Conservation (phyloP, 2,888 invertebrate genomes). For the Dicycla oo region DNA sequence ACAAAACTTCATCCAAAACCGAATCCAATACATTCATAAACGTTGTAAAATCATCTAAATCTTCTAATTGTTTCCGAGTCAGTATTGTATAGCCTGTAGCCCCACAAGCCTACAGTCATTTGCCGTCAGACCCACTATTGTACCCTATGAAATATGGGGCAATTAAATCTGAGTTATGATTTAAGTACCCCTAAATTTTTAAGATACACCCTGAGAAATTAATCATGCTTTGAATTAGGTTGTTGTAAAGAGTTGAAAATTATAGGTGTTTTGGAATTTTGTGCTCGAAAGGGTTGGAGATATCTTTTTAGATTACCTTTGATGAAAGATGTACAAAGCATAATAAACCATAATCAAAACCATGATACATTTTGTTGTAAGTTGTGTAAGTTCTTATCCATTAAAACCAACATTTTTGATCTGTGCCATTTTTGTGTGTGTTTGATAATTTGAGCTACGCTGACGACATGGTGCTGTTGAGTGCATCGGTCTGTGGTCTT, state of each 20-base stretch:
- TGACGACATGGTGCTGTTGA: too few relatives aligned
- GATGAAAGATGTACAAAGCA: too few relatives aligned
- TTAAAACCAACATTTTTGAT: too few relatives aligned
- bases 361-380: too few relatives aligned
- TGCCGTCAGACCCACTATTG: conserved; percentile 68
- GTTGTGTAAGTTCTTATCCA: too few relatives aligned
- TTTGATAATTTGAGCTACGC: too few relatives aligned
- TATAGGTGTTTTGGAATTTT: conserved; percentile 47
- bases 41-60: conserved; percentile 76
- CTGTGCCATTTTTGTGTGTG: too few relatives aligned
- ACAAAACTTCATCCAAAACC: conserved; percentile 52
- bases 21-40: conserved; percentile 61
- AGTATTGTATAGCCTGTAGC: conserved; percentile 66
- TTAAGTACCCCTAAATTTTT: conserved; percentile 69
- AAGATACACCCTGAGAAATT: conserved; percentile 65
- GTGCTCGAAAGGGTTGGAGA: conserved; percentile 25
- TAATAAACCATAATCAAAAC: too few relatives aligned
- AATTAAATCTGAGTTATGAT: conserved; percentile 76
- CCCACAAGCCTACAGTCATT: conserved; percentile 62
- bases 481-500: too few relatives aligned
- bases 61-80: conserved; percentile 78
- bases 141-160: conserved; percentile 71
- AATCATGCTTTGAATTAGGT: conserved; percentile 61
- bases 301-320: neutral
- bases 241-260: conserved; percentile 45